A percentile compares a stretch with the other conserved stretches of the same genome.
Evolutionary conservation across 2,888 invertebrate species (phyloP).

Genomic region (Nymphalis c-album): DNA sequence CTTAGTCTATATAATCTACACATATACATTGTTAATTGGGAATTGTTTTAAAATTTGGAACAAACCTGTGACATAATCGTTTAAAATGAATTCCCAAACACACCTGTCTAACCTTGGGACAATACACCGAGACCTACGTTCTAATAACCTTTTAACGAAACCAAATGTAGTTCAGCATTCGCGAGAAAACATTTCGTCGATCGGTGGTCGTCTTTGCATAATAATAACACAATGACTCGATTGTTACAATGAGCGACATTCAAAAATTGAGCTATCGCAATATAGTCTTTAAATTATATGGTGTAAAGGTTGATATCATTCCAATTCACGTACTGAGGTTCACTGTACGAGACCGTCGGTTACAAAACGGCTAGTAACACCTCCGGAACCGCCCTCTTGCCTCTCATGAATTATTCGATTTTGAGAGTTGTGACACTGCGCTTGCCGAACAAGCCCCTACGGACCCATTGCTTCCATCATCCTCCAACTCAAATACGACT

Average conservation of each 20-base stretch:
- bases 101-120: slow-evolving; percentile 58
- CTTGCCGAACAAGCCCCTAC: slow-evolving; percentile 37
- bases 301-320: slow-evolving; percentile 18
- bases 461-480: slow-evolving; percentile 41
- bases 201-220: slow-evolving; percentile 72
- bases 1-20: too few species aligned
- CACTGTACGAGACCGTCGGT: slow-evolving; percentile 46
- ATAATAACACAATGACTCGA: slow-evolving; percentile 71
- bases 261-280: slow-evolving; percentile 1
- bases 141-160: slow-evolving; percentile 70
- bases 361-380: slow-evolving; percentile 70
- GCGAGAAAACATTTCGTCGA: slow-evolving; percentile 60
- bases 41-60: too few species aligned
- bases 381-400: slow-evolving; percentile 57
- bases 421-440: slow-evolving; percentile 59
- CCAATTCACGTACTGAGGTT: not conserved
- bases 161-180: slow-evolving; percentile 63
- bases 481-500: slow-evolving; percentile 22
- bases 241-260: slow-evolving; percentile 44
- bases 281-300: slow-evolving; percentile 19
- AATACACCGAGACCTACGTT: slow-evolving; percentile 64
- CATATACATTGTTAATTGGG: too few species aligned
- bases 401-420: slow-evolving; percentile 71
- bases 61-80: not conserved
- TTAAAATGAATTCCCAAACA: slow-evolving; percentile 34